Percentiles rank a stretch among this genome's conserved stretches.
Evolutionary conservation across 2,888 invertebrate genomes (phyloP).

Genomic region (Trilocha varians): DNA sequence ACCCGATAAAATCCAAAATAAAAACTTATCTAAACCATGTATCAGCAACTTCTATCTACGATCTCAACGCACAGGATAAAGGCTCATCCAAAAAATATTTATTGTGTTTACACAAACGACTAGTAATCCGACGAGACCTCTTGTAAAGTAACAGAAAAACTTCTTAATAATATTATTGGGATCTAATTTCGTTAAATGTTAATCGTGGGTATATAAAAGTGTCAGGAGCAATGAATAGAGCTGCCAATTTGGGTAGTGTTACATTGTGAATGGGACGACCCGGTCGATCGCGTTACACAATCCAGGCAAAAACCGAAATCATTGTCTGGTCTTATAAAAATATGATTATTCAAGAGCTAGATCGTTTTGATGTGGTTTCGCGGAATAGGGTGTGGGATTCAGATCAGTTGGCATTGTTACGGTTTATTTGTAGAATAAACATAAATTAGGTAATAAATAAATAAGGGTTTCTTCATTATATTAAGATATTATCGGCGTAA

Average conservation of each 20-base stretch:
- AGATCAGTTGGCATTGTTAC: too few species aligned
- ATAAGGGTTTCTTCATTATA: too few species aligned
- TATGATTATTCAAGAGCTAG: slow-evolving; percentile 18
- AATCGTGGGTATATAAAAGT: slow-evolving; percentile 68
- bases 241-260: slow-evolving; percentile 66
- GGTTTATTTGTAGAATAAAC: too few species aligned
- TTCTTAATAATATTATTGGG: slow-evolving; percentile 69
- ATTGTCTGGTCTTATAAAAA: slow-evolving; percentile 16
- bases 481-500: too few species aligned
- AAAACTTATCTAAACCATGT: slow-evolving; percentile 25
- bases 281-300: slow-evolving; percentile 51
- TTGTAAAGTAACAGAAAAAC: slow-evolving; percentile 29
- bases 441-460: too few species aligned
- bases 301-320: slow-evolving; percentile 12
- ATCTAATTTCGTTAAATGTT: slow-evolving; percentile 71
- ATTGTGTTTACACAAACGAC: slow-evolving; percentile 72
- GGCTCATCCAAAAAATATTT: slow-evolving; percentile 54
- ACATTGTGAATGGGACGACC: slow-evolving; percentile 36
- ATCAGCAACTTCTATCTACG: slow-evolving; percentile 43
- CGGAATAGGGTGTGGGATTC: background rate
- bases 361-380: slow-evolving; percentile 10
- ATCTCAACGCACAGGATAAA: slow-evolving; percentile 45
- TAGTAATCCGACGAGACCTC: slow-evolving; percentile 58
- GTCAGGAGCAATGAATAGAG: slow-evolving; percentile 58
- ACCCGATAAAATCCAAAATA: slow-evolving; percentile 7